Percentiles rank a stretch among this genome's conserved stretches.
Conservation (phyloP, 2,797 vertebrate species). For the Morus bassanus region DNA sequence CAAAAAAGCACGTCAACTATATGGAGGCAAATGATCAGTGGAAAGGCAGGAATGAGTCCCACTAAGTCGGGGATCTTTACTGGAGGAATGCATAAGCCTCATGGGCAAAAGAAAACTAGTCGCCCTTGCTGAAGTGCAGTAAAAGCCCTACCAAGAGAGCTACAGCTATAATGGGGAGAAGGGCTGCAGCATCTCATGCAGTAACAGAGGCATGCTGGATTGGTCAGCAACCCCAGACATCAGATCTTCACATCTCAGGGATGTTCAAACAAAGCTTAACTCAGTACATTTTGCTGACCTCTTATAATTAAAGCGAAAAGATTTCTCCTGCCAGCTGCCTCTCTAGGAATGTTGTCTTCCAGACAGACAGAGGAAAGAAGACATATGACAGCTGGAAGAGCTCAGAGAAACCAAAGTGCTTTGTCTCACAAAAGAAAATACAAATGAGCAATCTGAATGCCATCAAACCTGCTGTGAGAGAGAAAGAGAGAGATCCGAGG, state of each 20-base stretch:
- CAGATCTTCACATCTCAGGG: background rate
- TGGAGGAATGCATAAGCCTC: background rate
- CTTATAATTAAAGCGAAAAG: background rate
- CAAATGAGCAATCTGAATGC: constrained; percentile 52
- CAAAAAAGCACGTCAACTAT: background rate
- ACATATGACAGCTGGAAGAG: constrained; percentile 22
- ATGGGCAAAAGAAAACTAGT: background rate
- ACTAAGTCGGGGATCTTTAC: background rate
- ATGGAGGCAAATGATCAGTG: fast-evolving
- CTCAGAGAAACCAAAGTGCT: background rate
- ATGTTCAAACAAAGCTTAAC: background rate
- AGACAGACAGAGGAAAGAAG: background rate
- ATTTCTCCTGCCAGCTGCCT: background rate
- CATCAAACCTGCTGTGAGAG: constrained; percentile 51
- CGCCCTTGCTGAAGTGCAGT: background rate
- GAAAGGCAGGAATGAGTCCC: background rate
- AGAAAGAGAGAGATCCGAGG: background rate
- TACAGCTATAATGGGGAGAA: background rate
- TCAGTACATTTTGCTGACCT: background rate
- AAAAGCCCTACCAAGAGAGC: background rate
- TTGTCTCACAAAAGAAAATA: constrained; percentile 54
- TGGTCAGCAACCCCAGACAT: background rate
- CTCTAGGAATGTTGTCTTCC: constrained; percentile 12
- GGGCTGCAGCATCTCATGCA: background rate
- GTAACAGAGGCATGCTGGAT: background rate